Conservation (phyloP, 2,888 invertebrate species). For the Stomorhina lunata region DNA sequence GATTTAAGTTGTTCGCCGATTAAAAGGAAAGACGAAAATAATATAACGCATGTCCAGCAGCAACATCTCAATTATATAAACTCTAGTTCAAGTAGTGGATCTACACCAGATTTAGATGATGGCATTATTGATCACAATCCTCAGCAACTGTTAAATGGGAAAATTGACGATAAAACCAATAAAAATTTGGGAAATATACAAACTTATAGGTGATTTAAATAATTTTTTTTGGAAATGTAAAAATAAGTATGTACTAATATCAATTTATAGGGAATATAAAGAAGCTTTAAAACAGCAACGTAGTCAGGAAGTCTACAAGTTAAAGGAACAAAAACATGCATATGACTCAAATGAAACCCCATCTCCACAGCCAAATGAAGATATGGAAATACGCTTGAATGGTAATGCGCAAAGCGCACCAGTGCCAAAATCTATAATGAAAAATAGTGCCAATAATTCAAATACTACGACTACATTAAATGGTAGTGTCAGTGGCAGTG, state of each 20-base stretch:
- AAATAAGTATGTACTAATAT: not conserved
- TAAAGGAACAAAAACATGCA: constrained; percentile 80
- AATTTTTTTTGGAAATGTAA: not conserved
- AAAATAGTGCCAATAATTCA: constrained; percentile 69
- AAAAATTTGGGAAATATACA: constrained; percentile 78
- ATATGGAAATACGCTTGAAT: constrained; percentile 66
- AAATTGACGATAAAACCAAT: constrained; percentile 74
- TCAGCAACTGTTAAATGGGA: constrained; percentile 68
- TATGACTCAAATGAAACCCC: constrained; percentile 68
- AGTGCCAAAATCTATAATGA: constrained; percentile 77
- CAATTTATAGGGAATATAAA: constrained; percentile 87
- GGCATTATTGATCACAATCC: constrained; percentile 73
- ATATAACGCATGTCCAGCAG: constrained; percentile 38
- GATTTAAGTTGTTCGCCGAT: constrained; percentile 68
- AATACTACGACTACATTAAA: constrained; percentile 65
- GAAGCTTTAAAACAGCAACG: constrained; percentile 93
- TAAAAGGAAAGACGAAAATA: constrained; percentile 65
- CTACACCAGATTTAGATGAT: constrained; percentile 78
- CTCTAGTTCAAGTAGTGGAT: constrained; percentile 76
- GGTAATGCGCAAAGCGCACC: constrained; percentile 61
- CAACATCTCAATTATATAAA: constrained; percentile 54
- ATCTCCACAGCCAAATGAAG: constrained; percentile 64
- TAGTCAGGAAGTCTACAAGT: constrained; percentile 88
- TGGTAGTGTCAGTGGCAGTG: constrained; percentile 55
- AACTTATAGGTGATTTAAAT: constrained; percentile 77